Conservation (phyloP, 2,113 vertebrate genomes). For the Athene cunicularia region DNA sequence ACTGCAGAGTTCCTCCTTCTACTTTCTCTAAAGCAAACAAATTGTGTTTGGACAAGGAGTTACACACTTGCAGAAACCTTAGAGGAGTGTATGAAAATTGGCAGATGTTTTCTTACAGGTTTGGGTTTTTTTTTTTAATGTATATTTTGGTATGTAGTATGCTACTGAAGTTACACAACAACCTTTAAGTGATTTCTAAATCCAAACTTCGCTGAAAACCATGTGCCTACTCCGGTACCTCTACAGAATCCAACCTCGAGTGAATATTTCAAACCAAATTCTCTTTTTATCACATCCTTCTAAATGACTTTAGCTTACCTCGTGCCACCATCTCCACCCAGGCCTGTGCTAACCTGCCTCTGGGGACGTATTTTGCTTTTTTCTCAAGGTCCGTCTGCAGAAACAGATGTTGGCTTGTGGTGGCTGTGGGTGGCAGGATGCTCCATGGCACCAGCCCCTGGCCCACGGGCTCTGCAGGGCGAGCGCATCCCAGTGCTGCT, state of each 20-base stretch:
- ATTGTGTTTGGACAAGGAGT: background rate
- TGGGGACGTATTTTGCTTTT: no score
- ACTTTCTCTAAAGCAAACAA: background rate
- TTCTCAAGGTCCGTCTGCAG: background rate
- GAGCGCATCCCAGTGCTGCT: background rate
- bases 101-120: background rate
- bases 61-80: background rate
- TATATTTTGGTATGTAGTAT: background rate
- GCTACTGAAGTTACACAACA: background rate
- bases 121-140: no score
- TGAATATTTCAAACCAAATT: background rate
- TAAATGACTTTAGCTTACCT: no score
- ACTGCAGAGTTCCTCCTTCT: background rate
- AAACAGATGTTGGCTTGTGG: background rate
- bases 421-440: no score
- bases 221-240: no score
- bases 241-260: background rate
- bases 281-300: background rate
- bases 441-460: background rate
- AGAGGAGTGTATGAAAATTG: background rate
- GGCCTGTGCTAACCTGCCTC: background rate
- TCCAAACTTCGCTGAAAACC: background rate
- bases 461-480: background rate
- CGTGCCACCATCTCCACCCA: accelerated
- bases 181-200: background rate